Conservation (phyloP, 2,888 invertebrate genomes). For the Cephus spinipes region DNA sequence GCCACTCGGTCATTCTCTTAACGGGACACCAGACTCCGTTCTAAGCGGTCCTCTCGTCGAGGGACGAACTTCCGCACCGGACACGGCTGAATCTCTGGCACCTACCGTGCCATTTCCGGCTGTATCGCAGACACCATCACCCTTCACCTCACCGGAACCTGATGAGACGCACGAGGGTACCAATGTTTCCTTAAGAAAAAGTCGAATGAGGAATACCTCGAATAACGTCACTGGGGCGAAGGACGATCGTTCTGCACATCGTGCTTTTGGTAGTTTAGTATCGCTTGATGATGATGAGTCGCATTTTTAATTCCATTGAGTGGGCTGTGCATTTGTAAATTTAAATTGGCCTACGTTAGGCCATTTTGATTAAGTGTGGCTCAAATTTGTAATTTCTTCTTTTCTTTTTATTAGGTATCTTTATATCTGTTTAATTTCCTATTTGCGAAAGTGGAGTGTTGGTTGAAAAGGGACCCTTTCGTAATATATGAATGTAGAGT, state of each 20-base stretch:
- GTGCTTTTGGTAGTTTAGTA: slow-evolving; percentile 65
- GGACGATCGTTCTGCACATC: slow-evolving; percentile 31
- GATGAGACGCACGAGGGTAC: slow-evolving; percentile 20
- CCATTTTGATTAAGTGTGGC: slow-evolving; percentile 4
- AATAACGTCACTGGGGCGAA: slow-evolving; percentile 5
- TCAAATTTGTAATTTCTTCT: background rate
- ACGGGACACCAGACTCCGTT: slow-evolving; percentile 53
- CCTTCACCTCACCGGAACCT: slow-evolving; percentile 35
- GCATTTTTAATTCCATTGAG: slow-evolving; percentile 31
- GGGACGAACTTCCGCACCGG: slow-evolving; percentile 41
- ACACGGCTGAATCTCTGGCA: slow-evolving; percentile 49
- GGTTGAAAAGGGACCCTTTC: background rate
- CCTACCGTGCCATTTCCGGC: slow-evolving; percentile 47
- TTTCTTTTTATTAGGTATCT: background rate
- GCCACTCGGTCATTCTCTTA: slow-evolving; percentile 39
- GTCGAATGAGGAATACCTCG: background rate
- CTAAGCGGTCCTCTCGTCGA: slow-evolving; percentile 47
- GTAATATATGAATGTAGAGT: background rate
- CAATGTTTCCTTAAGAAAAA: background rate
- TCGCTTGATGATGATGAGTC: slow-evolving; percentile 56
- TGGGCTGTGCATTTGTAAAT: background rate
- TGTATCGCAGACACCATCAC: slow-evolving; percentile 42
- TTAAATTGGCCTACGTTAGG: slow-evolving; percentile 36
- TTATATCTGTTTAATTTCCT: background rate
- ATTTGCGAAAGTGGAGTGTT: background rate